Conservation (phyloP, 2,113 vertebrate genomes). For the Alouatta palliata region DNA sequence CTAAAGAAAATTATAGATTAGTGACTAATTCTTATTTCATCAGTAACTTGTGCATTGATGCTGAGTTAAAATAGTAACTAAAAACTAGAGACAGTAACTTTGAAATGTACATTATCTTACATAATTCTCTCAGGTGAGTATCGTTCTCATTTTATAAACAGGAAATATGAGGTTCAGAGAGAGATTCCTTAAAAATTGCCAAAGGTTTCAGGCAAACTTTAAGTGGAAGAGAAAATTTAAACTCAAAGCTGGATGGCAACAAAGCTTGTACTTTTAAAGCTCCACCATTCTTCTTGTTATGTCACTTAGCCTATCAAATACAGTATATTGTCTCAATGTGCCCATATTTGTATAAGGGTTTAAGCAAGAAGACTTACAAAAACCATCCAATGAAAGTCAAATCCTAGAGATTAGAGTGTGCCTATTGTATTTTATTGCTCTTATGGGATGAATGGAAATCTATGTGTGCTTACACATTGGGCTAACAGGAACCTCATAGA, state of each 20-base stretch:
- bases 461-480: background rate
- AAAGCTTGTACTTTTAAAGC: background rate
- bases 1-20: background rate
- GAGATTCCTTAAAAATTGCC: background rate
- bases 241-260: background rate
- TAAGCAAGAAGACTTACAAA: slow-evolving; percentile 25
- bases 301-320: background rate
- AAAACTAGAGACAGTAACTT: background rate
- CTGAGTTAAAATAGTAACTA: background rate
- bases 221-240: background rate
- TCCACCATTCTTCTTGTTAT: background rate
- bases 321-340: background rate
- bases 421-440: background rate
- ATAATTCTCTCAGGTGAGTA: background rate
- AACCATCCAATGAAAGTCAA: background rate
- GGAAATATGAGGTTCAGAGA: background rate
- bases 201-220: background rate
- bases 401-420: background rate
- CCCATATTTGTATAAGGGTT: slow-evolving; percentile 28
- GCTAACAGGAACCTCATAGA: background rate
- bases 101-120: background rate
- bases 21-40: background rate
- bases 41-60: background rate
- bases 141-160: background rate
- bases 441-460: background rate